Percentiles rank a stretch among this genome's conserved stretches.
Conservation (phyloP, 2,113 vertebrate species). For the Grammatotria lemairii region DNA sequence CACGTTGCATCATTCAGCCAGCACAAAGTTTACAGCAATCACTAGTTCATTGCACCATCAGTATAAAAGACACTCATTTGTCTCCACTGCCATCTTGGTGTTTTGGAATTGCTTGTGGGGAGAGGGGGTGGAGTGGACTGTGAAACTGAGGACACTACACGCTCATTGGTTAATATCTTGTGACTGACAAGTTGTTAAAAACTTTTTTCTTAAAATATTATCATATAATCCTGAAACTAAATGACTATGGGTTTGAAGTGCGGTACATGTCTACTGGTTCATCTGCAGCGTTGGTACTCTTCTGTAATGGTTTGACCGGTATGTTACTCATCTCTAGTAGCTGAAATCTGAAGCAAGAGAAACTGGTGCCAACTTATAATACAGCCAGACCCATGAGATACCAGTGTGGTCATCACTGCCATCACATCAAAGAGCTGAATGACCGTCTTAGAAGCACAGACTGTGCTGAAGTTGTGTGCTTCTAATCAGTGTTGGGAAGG, state of each 20-base stretch:
- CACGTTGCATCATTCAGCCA: neutral
- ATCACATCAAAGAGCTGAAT: neutral
- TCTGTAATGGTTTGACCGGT: neutral
- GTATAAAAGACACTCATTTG: neutral
- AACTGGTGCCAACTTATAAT: neutral
- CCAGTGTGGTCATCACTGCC: neutral
- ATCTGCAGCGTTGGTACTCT: neutral
- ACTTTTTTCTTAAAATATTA: neutral
- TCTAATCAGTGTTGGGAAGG: neutral
- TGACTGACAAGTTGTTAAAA: neutral
- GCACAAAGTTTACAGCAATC: neutral
- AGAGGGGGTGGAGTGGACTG: neutral
- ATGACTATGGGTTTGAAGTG: neutral
- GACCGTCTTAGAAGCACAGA: neutral
- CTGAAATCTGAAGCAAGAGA: conserved; percentile 40
- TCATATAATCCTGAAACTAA: neutral
- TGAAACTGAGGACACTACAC: neutral
- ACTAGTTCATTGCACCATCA: neutral
- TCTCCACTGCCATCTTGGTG: neutral
- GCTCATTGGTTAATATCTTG: neutral
- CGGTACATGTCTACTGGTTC: neutral
- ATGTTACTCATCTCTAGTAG: conserved; percentile 19
- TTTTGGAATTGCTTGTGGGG: neutral
- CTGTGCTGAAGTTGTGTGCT: neutral
- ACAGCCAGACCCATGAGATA: neutral